Evolutionary conservation across 2,113 vertebrate genomes (phyloP), one percentile per base, ranked within the genome.

Genomic region (Otus sunia): DNA sequence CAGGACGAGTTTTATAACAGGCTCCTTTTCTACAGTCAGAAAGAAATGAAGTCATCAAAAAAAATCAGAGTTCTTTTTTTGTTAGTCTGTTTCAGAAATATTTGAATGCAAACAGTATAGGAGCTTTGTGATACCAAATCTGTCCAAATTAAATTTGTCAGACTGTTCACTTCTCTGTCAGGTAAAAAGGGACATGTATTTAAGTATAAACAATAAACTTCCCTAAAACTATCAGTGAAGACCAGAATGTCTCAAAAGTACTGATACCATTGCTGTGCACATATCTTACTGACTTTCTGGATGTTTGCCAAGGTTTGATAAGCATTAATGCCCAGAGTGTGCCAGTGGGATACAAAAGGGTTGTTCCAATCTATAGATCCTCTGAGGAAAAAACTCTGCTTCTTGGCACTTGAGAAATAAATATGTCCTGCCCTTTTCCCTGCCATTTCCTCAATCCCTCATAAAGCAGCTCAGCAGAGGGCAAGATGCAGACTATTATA

Each of bases 361-460:
- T 95, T 90, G 72, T 77, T 93, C 86, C 68, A 41, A 12, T 89
- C 80, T 60, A 25, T 59, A 75, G 79, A 72, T 56, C 71, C 52
- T 79, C 66, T 9, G 15, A 92, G 56, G 86, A 95, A 63, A 52
- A 75, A 90, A 72, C 0, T 26, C 82, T 76, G 41, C 53, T 71
- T 94, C 86, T 84, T 92, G 76, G 52, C 49, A 68, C 56, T 85
- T 95, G 30, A 88, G 39, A 79, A 92, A 87, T 88, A 82, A 86
- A 89, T 95, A 87, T 94, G 52, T 77, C 34, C 52, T 96, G 94
- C 82, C 83, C 94, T 96, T 93, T 96, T 81, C 76, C 34, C 58
- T 94, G 64, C 76, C 64, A 62, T 92, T 97, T 97, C 56, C 39
- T 16, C 72, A 79, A 7, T 86, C 56, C 59, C 37, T 92, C 26